These are phyloP conservation scores for Temnothorax unifasciatus DNA, from an alignment of 2,888 invertebrate species.

Conservation along the genomic window DNA sequence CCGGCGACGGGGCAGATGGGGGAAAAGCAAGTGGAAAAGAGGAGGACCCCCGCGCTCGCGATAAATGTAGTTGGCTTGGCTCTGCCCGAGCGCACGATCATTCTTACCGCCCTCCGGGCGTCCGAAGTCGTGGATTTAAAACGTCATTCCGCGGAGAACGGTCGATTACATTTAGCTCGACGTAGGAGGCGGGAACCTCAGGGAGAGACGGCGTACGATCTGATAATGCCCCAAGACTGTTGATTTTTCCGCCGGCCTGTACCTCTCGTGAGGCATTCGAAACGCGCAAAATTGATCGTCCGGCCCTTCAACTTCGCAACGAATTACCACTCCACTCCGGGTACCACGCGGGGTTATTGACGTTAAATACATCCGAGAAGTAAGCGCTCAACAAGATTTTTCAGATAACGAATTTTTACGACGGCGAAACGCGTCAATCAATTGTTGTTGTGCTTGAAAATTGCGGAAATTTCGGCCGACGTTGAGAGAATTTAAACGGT, in stretches of 20 bases:
- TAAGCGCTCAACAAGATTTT: slow-evolving; percentile 1
- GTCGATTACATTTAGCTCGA: slow-evolving; percentile 70
- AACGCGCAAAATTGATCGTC: slow-evolving; percentile 21
- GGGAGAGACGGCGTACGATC: slow-evolving; percentile 19
- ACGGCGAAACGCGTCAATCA: not conserved
- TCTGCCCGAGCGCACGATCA: slow-evolving; percentile 68
- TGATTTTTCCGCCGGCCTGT: slow-evolving; percentile 19
- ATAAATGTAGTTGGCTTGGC: slow-evolving; percentile 76
- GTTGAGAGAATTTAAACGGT: not conserved
- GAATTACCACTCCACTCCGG: not conserved
- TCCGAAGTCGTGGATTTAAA: slow-evolving; percentile 65
- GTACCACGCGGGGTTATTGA: slow-evolving; percentile 1
- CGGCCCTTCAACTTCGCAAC: slow-evolving; percentile 6
- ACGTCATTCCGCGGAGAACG: slow-evolving; percentile 69
- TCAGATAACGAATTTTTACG: slow-evolving; percentile 25
- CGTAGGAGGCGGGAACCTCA: not conserved
- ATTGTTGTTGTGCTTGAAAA: slow-evolving; percentile 2
- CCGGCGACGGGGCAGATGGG: slow-evolving; percentile 26
- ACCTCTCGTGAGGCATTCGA: slow-evolving; percentile 22
- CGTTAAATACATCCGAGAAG: slow-evolving; percentile 13
- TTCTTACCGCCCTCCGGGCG: slow-evolving; percentile 69
- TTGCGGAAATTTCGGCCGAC: not conserved
- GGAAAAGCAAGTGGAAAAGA: slow-evolving; percentile 44
- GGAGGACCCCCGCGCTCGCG: slow-evolving; percentile 33
- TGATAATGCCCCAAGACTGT: slow-evolving; percentile 44